Evolutionary conservation across 2,888 invertebrate species (phyloP).

Genomic region (Hedya salicella): DNA sequence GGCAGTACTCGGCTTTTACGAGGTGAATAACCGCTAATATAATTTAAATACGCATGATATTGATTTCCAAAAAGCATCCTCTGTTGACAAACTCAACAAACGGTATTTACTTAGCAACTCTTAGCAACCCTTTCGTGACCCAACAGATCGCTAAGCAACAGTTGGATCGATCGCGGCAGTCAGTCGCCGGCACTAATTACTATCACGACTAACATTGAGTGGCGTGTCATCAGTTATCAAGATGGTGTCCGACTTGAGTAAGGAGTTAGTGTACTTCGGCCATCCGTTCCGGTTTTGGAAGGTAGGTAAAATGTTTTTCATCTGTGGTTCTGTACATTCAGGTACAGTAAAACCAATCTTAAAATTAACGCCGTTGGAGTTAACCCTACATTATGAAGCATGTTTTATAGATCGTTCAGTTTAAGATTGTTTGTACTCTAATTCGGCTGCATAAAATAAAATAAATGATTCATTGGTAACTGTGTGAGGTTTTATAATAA

Average conservation of each 20-base stretch:
- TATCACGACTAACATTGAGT: neutral
- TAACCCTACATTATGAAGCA: too few species aligned
- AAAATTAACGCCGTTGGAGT: too few species aligned
- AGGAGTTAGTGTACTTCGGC: constrained; percentile 63
- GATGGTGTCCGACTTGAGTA: constrained; percentile 14
- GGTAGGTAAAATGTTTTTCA: constrained; percentile 58
- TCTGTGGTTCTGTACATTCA: too few species aligned
- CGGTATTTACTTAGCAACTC: neutral
- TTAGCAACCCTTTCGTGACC: neutral
- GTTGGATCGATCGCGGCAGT: constrained; percentile 61
- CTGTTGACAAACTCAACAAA: neutral
- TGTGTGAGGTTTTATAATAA: too few species aligned
- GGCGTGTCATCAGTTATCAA: neutral
- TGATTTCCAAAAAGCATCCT: neutral
- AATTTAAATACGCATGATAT: too few species aligned
- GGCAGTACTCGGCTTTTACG: too few species aligned
- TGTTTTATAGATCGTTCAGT: too few species aligned
- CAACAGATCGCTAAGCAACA: constrained; percentile 38
- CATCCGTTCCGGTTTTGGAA: constrained; percentile 71
- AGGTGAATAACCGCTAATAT: too few species aligned
- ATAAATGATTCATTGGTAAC: too few species aligned
- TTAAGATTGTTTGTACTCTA: too few species aligned
- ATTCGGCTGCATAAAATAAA: too few species aligned
- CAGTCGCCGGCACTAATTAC: neutral
- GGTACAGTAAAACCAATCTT: too few species aligned